Evolutionary conservation across 2,113 vertebrate genomes (phyloP), one percentile per base, ranked within the genome.

Genomic region (Glaucomys volans): DNA sequence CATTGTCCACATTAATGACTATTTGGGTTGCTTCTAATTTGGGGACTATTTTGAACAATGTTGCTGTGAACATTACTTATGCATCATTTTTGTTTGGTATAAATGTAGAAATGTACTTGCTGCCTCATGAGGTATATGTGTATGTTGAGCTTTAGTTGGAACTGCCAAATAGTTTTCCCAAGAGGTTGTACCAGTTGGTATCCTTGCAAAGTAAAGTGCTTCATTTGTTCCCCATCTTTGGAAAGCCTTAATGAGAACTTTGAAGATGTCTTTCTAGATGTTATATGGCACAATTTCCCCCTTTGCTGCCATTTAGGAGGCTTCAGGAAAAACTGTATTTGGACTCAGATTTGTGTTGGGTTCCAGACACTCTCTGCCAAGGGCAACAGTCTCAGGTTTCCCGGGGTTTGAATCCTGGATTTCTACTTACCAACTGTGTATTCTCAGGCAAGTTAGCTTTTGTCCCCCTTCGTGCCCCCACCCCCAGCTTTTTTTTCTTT

Each of bases 361-460:
- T 96, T 97, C 64, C n/a, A 93, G 16, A 24, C 24, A 86, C 77
- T 94, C 13, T 18, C 16, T 86, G 82, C 28, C 52, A 57, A 72
- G 14, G 37, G 40, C 9, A 71, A 50, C 12, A n/a, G 37, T 35
- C 50, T 40, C 50, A 54, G 44, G 1, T 50, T 74, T 62, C 4
- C 32, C 18, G 79, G 86, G 57, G 8, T 91, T 74, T 80, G 95
- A 93, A 89, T 69, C 35, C 64, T 95, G 75, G 18, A 4, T 87
- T 91, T 82, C 42, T 0, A 20, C 40, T 83, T 80, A 69, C 14
- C 79, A 66, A 24, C 42, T 42, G 35, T 90, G 22, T 66, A 13
- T 90, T 87, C 32, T 54, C 69, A 83, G 81, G 62, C 32, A 90
- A 62, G 20, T 59, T 42, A 28, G 20, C 17, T 90, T 76, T 90